Percentiles rank a stretch among this genome's conserved stretches.
Evolutionary conservation across 2,113 vertebrate genomes (phyloP).

Genomic region (Melanostigma gelatinosum): DNA sequence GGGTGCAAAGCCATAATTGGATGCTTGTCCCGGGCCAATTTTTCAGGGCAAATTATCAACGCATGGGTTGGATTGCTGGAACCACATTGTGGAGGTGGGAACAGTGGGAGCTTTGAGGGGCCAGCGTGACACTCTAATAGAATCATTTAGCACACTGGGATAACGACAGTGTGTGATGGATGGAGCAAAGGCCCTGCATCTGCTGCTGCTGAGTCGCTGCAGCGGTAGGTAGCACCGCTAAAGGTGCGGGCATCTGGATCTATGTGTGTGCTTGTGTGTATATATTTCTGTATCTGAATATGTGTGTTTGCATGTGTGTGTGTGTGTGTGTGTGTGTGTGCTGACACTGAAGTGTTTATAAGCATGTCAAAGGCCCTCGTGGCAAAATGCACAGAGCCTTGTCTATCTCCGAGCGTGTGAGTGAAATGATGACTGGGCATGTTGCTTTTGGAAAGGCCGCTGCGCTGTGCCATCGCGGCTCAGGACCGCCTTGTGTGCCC

Average conservation of each 20-base stretch:
- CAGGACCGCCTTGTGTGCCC: conserved; percentile 20
- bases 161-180: conserved; percentile 75
- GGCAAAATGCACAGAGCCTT: conserved; percentile 32
- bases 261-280: background rate
- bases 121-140: conserved; percentile 72
- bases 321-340: conserved; percentile 13
- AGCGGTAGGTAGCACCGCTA: conserved; percentile 4
- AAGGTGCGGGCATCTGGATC: conserved; percentile 9
- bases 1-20: conserved; percentile 77
- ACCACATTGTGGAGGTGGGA: conserved; percentile 70
- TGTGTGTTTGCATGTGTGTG: conserved; percentile 17
- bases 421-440: conserved; percentile 60
- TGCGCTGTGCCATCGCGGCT: conserved; percentile 20
- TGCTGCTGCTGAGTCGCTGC: conserved; percentile 53
- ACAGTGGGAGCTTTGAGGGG: conserved; percentile 75
- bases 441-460: conserved; percentile 47
- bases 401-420: conserved; percentile 33
- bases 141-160: conserved; percentile 73
- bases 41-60: conserved; percentile 77
- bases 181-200: conserved; percentile 49
- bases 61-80: conserved; percentile 69
- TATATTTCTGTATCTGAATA: background rate
- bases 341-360: conserved; percentile 13
- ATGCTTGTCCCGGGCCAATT: conserved; percentile 67
- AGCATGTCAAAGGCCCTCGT: conserved; percentile 39